A percentile compares a stretch with the other conserved stretches of the same genome.
These are phyloP conservation scores for Puma concolor DNA, from an alignment of 2,113 vertebrate species.

Conservation along the genomic window DNA sequence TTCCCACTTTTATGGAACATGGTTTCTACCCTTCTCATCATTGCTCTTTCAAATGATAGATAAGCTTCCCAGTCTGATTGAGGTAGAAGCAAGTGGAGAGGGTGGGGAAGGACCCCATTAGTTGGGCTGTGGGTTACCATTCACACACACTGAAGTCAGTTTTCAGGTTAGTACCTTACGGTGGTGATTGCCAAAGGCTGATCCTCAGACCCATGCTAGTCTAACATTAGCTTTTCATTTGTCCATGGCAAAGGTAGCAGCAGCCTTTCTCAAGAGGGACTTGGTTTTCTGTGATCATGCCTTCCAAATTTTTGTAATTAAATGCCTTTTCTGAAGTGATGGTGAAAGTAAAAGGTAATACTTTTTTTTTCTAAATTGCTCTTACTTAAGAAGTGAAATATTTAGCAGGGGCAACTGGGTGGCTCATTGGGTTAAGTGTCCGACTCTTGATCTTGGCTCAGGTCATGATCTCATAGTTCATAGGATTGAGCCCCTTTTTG, in stretches of 20 bases:
- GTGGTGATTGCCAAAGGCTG: not conserved
- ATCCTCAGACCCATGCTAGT: not conserved
- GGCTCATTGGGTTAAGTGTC: too few species aligned
- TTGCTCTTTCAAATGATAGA: not conserved
- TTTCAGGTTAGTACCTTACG: not conserved
- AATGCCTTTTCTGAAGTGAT: slow-evolving; percentile 1
- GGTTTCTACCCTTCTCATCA: not conserved
- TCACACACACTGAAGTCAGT: not conserved
- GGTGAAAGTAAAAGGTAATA: not conserved
- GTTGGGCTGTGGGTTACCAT: not conserved
- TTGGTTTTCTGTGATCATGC: not conserved
- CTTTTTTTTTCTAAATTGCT: not conserved
- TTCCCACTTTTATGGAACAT: not conserved
- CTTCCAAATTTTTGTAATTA: not conserved
- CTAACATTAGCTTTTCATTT: not conserved
- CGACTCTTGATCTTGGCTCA: too few species aligned
- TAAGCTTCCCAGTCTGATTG: not conserved
- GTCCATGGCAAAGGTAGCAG: not conserved
- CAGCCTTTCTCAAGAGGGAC: not conserved
- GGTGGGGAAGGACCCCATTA: not conserved
- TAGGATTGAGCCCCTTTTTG: too few species aligned
- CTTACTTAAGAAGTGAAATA: slow-evolving; percentile 20
- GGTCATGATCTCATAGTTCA: too few species aligned
- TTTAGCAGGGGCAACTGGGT: not conserved
- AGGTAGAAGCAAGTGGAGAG: not conserved